Evolutionary conservation across 2,797 vertebrate species (phyloP).

Genomic region (Phylloscopus collybita): DNA sequence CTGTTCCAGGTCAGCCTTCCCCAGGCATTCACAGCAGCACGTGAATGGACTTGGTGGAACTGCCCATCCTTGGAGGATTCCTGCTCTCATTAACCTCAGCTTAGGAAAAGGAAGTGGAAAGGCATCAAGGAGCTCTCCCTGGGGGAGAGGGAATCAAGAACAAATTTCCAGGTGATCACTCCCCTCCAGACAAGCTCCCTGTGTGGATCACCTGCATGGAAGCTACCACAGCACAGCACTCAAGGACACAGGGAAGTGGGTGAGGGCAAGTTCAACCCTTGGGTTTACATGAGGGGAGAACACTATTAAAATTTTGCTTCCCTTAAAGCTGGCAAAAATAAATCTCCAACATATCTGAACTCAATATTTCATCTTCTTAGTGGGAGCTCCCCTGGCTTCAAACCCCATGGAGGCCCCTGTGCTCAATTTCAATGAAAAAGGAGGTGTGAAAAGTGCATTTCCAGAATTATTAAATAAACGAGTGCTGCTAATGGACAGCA

Average conservation of each 20-base stretch:
- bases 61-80: not conserved
- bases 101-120: not conserved
- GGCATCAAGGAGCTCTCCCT: not conserved
- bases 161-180: not conserved
- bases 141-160: not conserved
- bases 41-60: not conserved
- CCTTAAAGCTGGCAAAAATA: not conserved
- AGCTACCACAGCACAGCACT: not conserved
- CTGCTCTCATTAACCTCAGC: not conserved
- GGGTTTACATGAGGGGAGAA: not conserved
- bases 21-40: not conserved
- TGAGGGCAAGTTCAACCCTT: not conserved
- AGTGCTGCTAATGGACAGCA: not conserved
- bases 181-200: not conserved
- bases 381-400: not conserved
- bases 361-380: not conserved
- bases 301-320: not conserved
- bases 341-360: not conserved
- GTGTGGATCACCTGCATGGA: not conserved
- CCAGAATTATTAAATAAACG: not conserved
- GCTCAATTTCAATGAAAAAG: not conserved
- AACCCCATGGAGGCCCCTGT: not conserved
- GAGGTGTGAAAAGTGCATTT: not conserved
- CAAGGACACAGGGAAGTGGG: not conserved
- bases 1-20: not conserved